phyloP scores from a whole-genome alignment of 2,888 invertebrate genomes.

The Tineola bisselliella region DNA sequence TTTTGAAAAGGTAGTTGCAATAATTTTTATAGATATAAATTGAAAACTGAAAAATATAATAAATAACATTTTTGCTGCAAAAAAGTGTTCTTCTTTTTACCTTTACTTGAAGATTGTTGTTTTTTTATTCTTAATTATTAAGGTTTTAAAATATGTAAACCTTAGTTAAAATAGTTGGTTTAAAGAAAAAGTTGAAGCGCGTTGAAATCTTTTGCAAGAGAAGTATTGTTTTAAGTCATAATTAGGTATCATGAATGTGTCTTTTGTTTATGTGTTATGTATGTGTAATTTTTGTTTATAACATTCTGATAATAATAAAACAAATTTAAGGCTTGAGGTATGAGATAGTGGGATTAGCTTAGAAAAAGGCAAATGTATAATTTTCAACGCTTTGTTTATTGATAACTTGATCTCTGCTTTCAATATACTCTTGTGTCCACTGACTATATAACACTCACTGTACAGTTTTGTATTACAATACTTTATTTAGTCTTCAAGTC shows the following conservation, averaged over 20 bases:
- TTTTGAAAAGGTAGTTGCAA: too few species aligned
- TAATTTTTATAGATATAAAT: too few species aligned
- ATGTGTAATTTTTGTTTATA: background rate
- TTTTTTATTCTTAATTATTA: too few species aligned
- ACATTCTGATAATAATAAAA: background rate
- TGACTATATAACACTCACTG: conserved; percentile 70
- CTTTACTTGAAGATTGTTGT: too few species aligned
- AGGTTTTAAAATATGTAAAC: too few species aligned
- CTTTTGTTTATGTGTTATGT: background rate
- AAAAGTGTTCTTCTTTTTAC: too few species aligned
- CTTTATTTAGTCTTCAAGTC: conserved; percentile 53
- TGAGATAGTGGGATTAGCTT: background rate
- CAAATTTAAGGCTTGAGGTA: too few species aligned
- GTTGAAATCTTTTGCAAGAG: conserved; percentile 34
- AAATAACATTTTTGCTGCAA: too few species aligned
- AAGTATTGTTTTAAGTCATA: conserved; percentile 9
- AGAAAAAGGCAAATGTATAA: conserved; percentile 16
- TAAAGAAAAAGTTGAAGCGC: conserved; percentile 19
- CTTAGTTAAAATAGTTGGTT: background rate
- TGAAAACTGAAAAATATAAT: too few species aligned
- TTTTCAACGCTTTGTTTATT: conserved; percentile 64
- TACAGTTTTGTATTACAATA: conserved; percentile 66
- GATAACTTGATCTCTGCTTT: conserved; percentile 63
- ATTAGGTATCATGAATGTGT: background rate
- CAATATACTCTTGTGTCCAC: conserved; percentile 68